These are phyloP conservation scores for Ornithorhynchus anatinus DNA, from an alignment of 2,113 vertebrate genomes.

Conservation along the genomic window DNA sequence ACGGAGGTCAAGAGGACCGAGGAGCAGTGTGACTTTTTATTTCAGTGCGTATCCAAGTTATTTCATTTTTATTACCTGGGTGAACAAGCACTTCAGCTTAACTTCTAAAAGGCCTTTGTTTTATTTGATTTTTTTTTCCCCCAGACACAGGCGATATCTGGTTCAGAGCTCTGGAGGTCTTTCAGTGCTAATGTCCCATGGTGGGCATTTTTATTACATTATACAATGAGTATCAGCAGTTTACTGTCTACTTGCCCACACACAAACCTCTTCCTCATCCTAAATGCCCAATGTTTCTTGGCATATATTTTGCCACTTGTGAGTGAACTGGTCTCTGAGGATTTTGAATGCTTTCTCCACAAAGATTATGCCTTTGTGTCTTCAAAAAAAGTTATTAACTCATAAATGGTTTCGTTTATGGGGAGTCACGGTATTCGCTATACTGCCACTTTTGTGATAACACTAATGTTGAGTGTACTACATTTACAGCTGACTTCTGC, in stretches of 20 bases:
- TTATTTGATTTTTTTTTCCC: background rate
- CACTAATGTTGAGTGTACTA: fast-evolving
- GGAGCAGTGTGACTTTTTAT: background rate
- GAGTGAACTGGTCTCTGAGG: background rate
- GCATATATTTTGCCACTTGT: background rate
- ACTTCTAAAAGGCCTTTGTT: background rate
- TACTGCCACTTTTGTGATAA: background rate
- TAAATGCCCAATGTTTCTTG: background rate
- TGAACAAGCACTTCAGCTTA: background rate
- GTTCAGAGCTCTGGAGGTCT: background rate
- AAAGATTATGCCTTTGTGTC: background rate
- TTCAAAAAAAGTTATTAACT: background rate
- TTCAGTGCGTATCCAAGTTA: background rate
- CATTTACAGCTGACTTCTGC: background rate
- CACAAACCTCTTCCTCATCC: background rate
- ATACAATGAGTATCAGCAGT: background rate
- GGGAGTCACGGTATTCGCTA: background rate
- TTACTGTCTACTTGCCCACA: background rate
- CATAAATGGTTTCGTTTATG: background rate
- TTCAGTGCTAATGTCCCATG: background rate
- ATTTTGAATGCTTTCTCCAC: background rate
- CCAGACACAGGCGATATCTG: background rate
- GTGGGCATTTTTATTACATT: background rate
- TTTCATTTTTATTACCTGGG: background rate
- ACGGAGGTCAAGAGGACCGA: fast-evolving